Conservation (phyloP, 2,113 vertebrate species). For the Azemiops feae region DNA sequence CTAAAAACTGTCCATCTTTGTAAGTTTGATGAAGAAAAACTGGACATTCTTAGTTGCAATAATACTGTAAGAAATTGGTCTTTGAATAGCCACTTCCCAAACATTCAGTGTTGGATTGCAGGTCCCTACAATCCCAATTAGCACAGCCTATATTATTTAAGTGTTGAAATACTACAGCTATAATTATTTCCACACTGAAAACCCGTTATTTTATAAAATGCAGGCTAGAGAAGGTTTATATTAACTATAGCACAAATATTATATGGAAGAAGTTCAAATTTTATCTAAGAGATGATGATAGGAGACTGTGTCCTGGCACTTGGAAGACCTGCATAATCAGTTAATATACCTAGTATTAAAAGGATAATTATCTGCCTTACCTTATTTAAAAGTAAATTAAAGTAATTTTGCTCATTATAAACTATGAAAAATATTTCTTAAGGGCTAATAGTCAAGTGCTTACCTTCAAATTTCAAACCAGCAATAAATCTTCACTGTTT, state of each 20-base stretch:
- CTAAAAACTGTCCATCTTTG: neutral
- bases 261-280: neutral
- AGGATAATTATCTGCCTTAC: neutral
- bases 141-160: neutral
- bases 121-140: neutral
- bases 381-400: neutral
- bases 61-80: neutral
- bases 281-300: neutral
- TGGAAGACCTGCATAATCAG: neutral
- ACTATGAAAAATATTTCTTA: neutral
- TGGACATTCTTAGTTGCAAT: neutral
- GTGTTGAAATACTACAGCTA: neutral
- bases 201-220: neutral
- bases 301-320: neutral
- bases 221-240: neutral
- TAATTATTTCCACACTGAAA: neutral
- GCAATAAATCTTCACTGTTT: neutral
- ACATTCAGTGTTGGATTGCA: neutral
- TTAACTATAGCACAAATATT: neutral
- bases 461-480: neutral
- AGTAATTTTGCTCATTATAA: neutral
- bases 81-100: neutral
- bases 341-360: neutral
- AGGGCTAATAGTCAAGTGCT: neutral
- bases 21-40: neutral